Evolutionary conservation across 2,797 vertebrate genomes (phyloP).

Genomic region (Sylvia borin): DNA sequence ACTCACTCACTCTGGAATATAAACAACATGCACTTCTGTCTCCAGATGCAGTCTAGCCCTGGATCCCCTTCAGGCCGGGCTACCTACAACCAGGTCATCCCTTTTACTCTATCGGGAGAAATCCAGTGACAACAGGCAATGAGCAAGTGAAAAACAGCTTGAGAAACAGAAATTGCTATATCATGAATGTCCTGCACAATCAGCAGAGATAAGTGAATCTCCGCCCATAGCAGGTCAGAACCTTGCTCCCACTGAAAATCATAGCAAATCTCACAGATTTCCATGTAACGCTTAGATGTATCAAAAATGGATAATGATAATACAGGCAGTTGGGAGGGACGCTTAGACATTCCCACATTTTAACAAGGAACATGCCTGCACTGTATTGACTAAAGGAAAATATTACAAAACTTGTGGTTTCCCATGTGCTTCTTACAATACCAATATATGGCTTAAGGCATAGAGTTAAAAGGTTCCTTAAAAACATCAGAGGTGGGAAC

Average conservation of each 20-base stretch:
- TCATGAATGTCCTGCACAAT: background rate
- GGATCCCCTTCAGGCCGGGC: background rate
- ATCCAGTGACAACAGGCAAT: accelerated
- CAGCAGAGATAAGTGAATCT: background rate
- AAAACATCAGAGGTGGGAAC: background rate
- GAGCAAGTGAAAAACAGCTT: background rate
- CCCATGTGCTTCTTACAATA: background rate
- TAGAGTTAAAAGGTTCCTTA: background rate
- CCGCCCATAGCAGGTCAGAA: background rate
- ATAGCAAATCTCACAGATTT: background rate
- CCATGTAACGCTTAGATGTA: background rate
- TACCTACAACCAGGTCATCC: background rate
- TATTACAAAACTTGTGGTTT: background rate
- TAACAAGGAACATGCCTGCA: background rate
- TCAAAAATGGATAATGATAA: background rate
- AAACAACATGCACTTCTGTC: background rate
- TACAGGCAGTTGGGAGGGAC: background rate
- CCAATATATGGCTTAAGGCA: background rate
- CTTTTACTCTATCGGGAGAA: background rate
- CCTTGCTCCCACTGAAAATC: background rate
- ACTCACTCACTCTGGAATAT: background rate
- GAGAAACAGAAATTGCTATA: background rate
- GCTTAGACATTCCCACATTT: background rate
- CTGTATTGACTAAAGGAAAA: background rate
- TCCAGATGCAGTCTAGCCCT: background rate